These are phyloP conservation scores for Melanotaenia duboulayi DNA, from an alignment of 2,113 vertebrate genomes.

Conservation along the genomic window DNA sequence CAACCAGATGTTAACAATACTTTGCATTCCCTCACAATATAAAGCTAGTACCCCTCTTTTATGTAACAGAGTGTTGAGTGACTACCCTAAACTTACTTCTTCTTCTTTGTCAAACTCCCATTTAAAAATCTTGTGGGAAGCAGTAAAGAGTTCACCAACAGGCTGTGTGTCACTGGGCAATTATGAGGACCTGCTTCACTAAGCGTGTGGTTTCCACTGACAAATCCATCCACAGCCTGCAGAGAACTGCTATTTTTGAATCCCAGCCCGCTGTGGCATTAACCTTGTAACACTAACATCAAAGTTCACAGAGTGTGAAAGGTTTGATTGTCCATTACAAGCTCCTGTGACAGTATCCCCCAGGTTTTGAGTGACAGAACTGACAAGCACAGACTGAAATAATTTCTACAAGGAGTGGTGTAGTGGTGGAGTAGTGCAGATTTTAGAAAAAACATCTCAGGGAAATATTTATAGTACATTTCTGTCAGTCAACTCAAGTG, in stretches of 20 bases:
- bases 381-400: constrained; percentile 42
- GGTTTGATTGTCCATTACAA: constrained; percentile 50
- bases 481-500: not conserved
- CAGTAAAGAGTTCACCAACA: constrained; percentile 49
- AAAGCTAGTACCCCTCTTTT: not conserved
- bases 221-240: constrained; percentile 53
- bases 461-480: constrained; percentile 19
- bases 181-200: constrained; percentile 56
- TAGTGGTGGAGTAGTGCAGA: constrained; percentile 39
- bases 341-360: constrained; percentile 7
- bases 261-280: constrained; percentile 48
- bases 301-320: constrained; percentile 55
- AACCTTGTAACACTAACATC: constrained; percentile 52
- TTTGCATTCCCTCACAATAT: constrained; percentile 2
- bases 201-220: constrained; percentile 69
- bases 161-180: constrained; percentile 51
- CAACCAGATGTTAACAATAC: constrained; percentile 25
- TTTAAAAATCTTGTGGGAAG: constrained; percentile 29
- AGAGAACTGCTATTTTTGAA: constrained; percentile 52
- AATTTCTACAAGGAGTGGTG: constrained; percentile 20
- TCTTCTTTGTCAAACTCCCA: not conserved
- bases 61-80: not conserved
- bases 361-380: constrained; percentile 35
- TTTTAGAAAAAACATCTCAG: constrained; percentile 29
- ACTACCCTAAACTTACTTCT: not conserved